Conservation (phyloP, 2,113 vertebrate genomes). For the Jacana jacana region DNA sequence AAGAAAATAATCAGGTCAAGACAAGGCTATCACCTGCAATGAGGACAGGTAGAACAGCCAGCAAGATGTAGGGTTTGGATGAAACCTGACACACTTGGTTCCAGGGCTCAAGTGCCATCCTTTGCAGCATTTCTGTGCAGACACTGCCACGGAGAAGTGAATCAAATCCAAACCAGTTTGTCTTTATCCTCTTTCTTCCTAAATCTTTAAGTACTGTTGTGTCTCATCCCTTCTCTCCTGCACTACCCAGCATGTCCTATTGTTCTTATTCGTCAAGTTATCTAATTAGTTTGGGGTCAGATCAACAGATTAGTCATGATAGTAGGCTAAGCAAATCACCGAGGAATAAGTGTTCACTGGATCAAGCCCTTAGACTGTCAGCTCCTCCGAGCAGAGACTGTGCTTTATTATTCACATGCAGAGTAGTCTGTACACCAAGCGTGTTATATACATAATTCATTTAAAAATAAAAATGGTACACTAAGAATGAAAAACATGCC, state of each 20-base stretch:
- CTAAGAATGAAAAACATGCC: constrained; percentile 38
- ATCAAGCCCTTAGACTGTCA: constrained; percentile 43
- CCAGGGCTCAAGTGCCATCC: not conserved
- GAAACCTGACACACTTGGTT: not conserved
- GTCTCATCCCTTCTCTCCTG: not conserved
- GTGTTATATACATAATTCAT: constrained; percentile 46
- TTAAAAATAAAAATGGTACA: constrained; percentile 44
- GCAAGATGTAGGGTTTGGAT: not conserved
- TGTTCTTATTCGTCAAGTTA: constrained; percentile 13
- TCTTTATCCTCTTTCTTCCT: constrained; percentile 3
- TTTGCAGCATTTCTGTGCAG: not conserved
- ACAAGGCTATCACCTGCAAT: not conserved
- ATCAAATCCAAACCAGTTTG: not conserved
- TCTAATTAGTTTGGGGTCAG: constrained; percentile 1
- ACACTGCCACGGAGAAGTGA: not conserved
- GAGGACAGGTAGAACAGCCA: not conserved
- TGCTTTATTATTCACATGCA: constrained; percentile 39
- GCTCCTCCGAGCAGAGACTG: not conserved
- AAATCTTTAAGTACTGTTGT: not conserved
- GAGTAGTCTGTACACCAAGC: not conserved
- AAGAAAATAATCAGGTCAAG: not conserved
- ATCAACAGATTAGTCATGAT: constrained; percentile 24
- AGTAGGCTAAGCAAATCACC: constrained; percentile 13
- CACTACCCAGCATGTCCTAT: not conserved
- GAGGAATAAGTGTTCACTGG: constrained; percentile 33